Conservation (phyloP, 2,113 vertebrate species). For the Myotis brandtii region DNA sequence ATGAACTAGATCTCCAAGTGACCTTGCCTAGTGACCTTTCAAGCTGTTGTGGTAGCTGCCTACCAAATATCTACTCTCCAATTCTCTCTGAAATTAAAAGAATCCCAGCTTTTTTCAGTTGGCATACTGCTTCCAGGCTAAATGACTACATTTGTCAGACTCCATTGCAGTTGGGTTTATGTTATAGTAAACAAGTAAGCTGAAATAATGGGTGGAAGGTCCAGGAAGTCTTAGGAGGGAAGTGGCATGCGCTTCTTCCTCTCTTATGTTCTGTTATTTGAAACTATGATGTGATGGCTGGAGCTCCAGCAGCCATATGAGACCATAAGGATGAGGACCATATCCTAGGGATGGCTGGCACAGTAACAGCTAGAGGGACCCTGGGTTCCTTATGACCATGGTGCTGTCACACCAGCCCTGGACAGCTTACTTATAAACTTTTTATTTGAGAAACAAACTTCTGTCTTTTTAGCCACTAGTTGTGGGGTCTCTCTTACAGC, state of each 20-base stretch:
- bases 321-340: constrained; percentile 5
- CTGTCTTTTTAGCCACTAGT: neutral
- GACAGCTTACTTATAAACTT: constrained; percentile 11
- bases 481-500: neutral
- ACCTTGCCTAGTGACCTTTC: neutral
- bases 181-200: constrained; percentile 4
- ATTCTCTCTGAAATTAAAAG: neutral
- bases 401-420: neutral
- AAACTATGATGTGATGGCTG: constrained; percentile 11
- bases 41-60: neutral
- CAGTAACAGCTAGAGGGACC: neutral
- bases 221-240: neutral
- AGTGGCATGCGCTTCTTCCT: neutral
- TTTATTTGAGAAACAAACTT: constrained; percentile 53
- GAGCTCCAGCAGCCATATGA: constrained; percentile 7
- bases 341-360: neutral
- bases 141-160: constrained; percentile 34
- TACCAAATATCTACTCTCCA: neutral
- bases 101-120: neutral
- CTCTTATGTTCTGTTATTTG: neutral
- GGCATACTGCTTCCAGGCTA: neutral
- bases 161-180: neutral
- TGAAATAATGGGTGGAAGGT: neutral
- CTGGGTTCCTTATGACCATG: neutral
- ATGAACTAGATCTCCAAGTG: neutral